phyloP scores from a whole-genome alignment of 2,888 invertebrate species.

The Rutpela maculata region DNA sequence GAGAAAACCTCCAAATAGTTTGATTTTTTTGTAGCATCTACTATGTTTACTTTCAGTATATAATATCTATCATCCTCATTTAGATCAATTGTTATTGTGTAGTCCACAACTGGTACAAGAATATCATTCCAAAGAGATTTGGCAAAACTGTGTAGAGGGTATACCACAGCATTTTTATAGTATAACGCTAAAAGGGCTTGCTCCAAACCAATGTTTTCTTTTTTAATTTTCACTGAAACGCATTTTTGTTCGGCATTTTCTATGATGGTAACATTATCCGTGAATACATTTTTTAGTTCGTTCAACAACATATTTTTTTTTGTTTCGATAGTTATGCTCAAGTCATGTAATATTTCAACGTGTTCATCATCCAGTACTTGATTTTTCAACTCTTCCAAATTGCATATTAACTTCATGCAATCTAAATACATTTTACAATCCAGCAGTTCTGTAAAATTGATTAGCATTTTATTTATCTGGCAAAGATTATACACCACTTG shows the following conservation, averaged over 20 bases:
- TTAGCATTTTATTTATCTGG: slow-evolving; percentile 70
- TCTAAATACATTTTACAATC: slow-evolving; percentile 69
- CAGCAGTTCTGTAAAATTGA: slow-evolving; percentile 68
- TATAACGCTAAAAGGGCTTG: slow-evolving; percentile 72
- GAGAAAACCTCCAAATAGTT: slow-evolving; percentile 77
- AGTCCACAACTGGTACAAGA: slow-evolving; percentile 77
- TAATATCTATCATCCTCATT: slow-evolving; percentile 36
- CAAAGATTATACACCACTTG: slow-evolving; percentile 73
- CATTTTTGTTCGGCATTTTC: slow-evolving; percentile 66
- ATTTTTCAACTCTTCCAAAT: slow-evolving; percentile 74
- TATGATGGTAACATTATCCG: slow-evolving; percentile 74
- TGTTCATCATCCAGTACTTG: slow-evolving; percentile 74
- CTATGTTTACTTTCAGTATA: slow-evolving; percentile 64
- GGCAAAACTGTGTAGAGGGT: slow-evolving; percentile 77
- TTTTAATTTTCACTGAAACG: slow-evolving; percentile 70
- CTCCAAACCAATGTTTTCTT: slow-evolving; percentile 71
- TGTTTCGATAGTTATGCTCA: slow-evolving; percentile 74
- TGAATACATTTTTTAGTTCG: slow-evolving; percentile 75
- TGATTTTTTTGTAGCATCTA: slow-evolving; percentile 72
- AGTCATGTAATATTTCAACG: slow-evolving; percentile 75
- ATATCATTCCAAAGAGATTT: slow-evolving; percentile 78
- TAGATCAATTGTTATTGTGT: slow-evolving; percentile 39
- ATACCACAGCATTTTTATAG: slow-evolving; percentile 67
- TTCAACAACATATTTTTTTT: slow-evolving; percentile 74
- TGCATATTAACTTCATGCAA: slow-evolving; percentile 76